Evolutionary conservation across 2,113 vertebrate species (phyloP).

Genomic region (Willisornis vidua): DNA sequence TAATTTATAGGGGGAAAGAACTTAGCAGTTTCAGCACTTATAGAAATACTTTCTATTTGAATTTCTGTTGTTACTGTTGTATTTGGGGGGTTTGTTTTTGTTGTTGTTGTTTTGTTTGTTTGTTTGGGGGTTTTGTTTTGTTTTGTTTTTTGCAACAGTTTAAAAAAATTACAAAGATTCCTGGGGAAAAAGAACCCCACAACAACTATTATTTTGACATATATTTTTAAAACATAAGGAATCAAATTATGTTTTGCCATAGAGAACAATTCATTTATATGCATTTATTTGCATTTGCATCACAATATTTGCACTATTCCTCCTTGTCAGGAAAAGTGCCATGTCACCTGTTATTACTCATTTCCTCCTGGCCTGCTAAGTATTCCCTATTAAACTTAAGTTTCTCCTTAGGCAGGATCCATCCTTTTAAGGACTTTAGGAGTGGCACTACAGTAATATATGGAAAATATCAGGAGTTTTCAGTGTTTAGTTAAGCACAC

Average conservation of each 20-base stretch:
- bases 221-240: neutral
- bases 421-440: neutral
- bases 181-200: neutral
- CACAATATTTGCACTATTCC: neutral
- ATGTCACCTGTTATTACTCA: neutral
- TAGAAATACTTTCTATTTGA: neutral
- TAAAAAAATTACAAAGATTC: neutral
- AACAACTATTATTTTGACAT: neutral
- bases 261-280: neutral
- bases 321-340: neutral
- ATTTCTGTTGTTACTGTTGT: too few relatives aligned
- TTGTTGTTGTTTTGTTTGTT: too few relatives aligned
- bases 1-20: neutral
- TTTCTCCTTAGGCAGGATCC: neutral
- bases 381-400: neutral
- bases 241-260: neutral
- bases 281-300: neutral
- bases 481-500: too few relatives aligned
- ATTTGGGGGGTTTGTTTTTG: too few relatives aligned
- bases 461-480: too few relatives aligned
- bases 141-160: neutral
- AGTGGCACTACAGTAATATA: too few relatives aligned
- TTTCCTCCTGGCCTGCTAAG: neutral
- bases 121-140: too few relatives aligned
- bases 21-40: neutral